These are phyloP conservation scores for Galleria mellonella DNA, from an alignment of 1,140 invertebrate species.

Conservation along the genomic window DNA sequence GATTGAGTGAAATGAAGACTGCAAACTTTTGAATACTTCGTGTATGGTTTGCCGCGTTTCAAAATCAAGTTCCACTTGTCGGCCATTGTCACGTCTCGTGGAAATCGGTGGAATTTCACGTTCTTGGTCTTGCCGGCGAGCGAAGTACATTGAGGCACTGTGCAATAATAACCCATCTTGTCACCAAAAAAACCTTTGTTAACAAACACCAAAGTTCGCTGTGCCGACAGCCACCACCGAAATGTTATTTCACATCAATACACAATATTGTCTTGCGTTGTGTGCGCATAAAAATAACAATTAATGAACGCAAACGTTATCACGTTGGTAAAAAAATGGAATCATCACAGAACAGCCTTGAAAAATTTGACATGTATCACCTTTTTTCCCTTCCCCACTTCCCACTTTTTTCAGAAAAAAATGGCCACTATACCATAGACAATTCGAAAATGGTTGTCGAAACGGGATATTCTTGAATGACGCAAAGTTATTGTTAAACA, in stretches of 20 bases:
- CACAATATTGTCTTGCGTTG: slow-evolving; percentile 10
- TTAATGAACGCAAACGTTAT: slow-evolving; percentile 55
- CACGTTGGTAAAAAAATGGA: slow-evolving; percentile 62
- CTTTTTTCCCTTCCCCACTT: slow-evolving; percentile 65
- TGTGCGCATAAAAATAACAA: slow-evolving; percentile 19
- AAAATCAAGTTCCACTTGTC: slow-evolving; percentile 61
- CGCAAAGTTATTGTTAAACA: too few relatives aligned
- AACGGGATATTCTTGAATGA: too few relatives aligned
- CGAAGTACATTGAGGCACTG: slow-evolving; percentile 68
- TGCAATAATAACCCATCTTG: slow-evolving; percentile 70
- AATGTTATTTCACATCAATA: slow-evolving; percentile 26
- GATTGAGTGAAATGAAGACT: slow-evolving; percentile 65
- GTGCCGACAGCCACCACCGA: slow-evolving; percentile 11
- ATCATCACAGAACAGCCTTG: slow-evolving; percentile 68
- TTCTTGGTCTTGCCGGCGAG: slow-evolving; percentile 70
- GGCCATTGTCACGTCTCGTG: slow-evolving; percentile 51
- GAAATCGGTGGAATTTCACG: slow-evolving; percentile 67
- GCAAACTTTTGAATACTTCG: slow-evolving; percentile 67
- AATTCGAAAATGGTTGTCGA: background rate
- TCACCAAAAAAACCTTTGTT: slow-evolving; percentile 37
- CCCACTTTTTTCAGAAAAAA: slow-evolving; percentile 37
- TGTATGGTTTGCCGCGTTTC: slow-evolving; percentile 58
- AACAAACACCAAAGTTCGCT: slow-evolving; percentile 18
- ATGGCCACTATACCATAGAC: slow-evolving; percentile 48
- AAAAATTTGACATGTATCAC: slow-evolving; percentile 70